Base-by-base conservation (phyloP, 2,797 vertebrate species). In the Bovichtus diacanthus region DNA sequence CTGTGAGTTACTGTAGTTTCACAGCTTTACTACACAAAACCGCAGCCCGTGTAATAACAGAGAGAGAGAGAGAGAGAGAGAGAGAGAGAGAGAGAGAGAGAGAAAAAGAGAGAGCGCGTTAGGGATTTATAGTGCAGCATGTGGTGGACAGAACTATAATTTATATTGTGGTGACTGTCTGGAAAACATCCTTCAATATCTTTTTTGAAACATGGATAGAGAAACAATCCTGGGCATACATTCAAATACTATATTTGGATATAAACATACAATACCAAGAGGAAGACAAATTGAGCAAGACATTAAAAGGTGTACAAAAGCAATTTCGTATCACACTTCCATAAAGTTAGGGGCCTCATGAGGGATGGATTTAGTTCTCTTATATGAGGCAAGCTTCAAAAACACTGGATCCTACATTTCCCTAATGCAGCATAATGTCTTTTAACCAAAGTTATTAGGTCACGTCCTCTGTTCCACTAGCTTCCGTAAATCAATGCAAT, bases 1-100 rank as follows among this genome's bases (percentile, higher is more conserved):
- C 71, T 78, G 74, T 21, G 81, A 83, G 34, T 70, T 81, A 46
- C 36, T 80, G 68, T 76, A 80, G 65, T 81, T 81, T 78, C 36
- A 72, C 67, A 62, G 58, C 49, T 73, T 50, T 31, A 34, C 31
- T 34, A 34, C 31, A 34, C 31, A 34, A 34, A 70, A 74, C 74
- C 23, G 68, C 64, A 72, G 39, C 46, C 51, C 18, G 29, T 51
- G 65, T 16, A 10, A 16, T 23, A 6, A 47, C 7, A 21, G 13
- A 58, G 34, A 29, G 41, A 21, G 58, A 23, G 13, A 44, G 51
- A 46, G 15, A 31, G 39, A 53, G 60, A n/a, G n/a, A n/a, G n/a
- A n/a, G n/a, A n/a, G n/a, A n/a, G n/a, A n/a, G n/a, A n/a, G n/a
- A n/a, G n/a, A n/a, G n/a, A n/a, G 50, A 71, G 47, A 34, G 39